Base-by-base conservation (phyloP, 2,113 vertebrate species). In the Charadrius vociferus region DNA sequence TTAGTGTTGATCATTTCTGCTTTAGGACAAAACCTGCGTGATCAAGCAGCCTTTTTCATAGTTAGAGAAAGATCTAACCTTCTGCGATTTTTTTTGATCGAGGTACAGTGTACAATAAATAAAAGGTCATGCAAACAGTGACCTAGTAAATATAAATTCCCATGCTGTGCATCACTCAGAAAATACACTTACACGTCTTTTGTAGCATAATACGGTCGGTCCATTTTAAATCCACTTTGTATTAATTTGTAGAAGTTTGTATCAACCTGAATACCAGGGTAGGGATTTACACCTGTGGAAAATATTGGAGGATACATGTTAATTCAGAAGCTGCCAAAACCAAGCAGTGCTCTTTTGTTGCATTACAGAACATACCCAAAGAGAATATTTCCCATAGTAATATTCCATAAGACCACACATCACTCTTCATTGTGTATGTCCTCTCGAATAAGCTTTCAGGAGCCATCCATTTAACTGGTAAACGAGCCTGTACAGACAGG, bases 401-500 rank as follows among this genome's bases (percentile, higher is more conserved):
- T 97, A 99, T 99, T 91, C 99, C 99, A 0, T 99, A 99, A 1
- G 99, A 99, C 99, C 99, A 99, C 95, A 99, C 98, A 30, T 99
- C 99, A 74, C 99, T 99, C 98, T 99, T 99, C 97, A 98, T 99
- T 53, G 99, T 99, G 97, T 99, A 99, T 3, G 98, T 98, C 21
- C 99, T 99, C 92, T 99, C 98, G 5, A 99, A 99, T 50, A 99
- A 98, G 93, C 99, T 99, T 95, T 99, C 99, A 2, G 99, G 99
- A 41, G 99, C 99, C 99, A 99, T 99, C 99, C 99, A 99, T 86
- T 99, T 99, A 27, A 99, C 99, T 5, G 99, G 99, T 89, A 99
- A 96, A 49, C 99, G 98, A 87, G 99, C 99, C 99, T 99, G 97
- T 19, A 85, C n/a, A 94, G 82, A 79, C 43, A 92, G 26, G 66